Evolutionary conservation across 2,113 vertebrate species (phyloP), one percentile per base, ranked within the genome.

Genomic region (Nibea coibor): DNA sequence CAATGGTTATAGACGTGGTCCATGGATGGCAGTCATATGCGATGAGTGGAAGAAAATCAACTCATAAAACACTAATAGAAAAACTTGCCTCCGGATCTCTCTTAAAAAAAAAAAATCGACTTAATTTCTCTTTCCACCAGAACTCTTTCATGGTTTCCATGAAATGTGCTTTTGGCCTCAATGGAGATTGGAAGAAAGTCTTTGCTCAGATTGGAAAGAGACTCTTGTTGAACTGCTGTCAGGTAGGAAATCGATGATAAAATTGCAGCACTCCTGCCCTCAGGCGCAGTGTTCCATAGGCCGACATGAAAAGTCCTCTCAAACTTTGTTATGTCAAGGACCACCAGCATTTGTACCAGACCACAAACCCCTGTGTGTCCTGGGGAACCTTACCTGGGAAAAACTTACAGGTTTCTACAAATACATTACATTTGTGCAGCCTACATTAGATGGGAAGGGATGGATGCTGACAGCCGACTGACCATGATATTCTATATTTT

Each of bases 21-120:
- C 59, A 51, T 39, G 19, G 31, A 82, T 80, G 78, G 81, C 73
- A 84, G 64, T 82, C 80, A 76, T n/a, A 53, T 73, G 81, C 81
- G 84, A 83, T 56, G 62, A 88, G 76, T 78, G 75, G 65, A 74
- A 70, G 47, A 86, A 79, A 85, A 83, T 82, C 78, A 77, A 71
- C 58, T 61, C 39, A 59, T 84, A 78, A 74, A 87, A 78, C 19
- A 35, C 61, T 65, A 75, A 81, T 15, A 86, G 48, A 78, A 72
- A 75, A 82, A 73, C 54, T 56, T 65, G 72, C 59, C 72, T 75
- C 26, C 9, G 20, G 63, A 66, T 78, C 22, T n/a, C 5, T 56
- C 3, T 45, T 48, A 59, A 48, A 43, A 22, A 4, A 47, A 71
- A 19, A 7, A 19, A 19, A 4, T 59, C 42, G 69, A 35, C 76